These are phyloP conservation scores for Collichthys lucidus DNA, from an alignment of 2,113 vertebrate genomes.

Conservation along the genomic window DNA sequence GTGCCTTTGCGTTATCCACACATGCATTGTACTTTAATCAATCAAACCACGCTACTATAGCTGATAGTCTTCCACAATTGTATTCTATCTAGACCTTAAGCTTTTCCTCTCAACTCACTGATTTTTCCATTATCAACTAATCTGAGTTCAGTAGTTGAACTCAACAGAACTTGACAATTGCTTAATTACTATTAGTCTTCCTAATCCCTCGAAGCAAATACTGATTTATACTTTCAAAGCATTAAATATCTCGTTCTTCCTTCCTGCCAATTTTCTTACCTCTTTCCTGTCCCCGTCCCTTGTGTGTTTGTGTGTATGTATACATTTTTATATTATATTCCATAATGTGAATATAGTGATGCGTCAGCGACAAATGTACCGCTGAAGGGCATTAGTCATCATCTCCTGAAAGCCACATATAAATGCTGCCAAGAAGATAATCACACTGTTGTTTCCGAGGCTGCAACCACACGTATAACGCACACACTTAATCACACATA, in stretches of 20 bases:
- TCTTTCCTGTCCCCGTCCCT: slow-evolving; percentile 25
- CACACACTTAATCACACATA: slow-evolving; percentile 16
- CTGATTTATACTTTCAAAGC: slow-evolving; percentile 62
- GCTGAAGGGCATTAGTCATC: slow-evolving; percentile 62
- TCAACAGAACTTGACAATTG: slow-evolving; percentile 63
- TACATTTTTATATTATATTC: slow-evolving; percentile 35
- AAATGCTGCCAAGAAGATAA: slow-evolving; percentile 49
- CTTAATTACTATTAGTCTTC: slow-evolving; percentile 66
- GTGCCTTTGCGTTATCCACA: background rate
- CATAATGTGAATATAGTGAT: slow-evolving; percentile 53
- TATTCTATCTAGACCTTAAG: background rate
- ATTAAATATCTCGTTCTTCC: slow-evolving; percentile 38
- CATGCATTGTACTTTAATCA: background rate
- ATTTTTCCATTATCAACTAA: slow-evolving; percentile 64
- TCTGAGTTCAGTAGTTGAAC: slow-evolving; percentile 64
- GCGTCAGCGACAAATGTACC: slow-evolving; percentile 52
- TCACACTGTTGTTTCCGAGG: slow-evolving; percentile 31
- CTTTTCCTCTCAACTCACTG: slow-evolving; percentile 6
- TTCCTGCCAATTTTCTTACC: slow-evolving; percentile 26
- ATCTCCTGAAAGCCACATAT: slow-evolving; percentile 55
- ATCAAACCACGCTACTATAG: background rate
- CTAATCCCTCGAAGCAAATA: slow-evolving; percentile 60
- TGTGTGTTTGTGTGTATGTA: slow-evolving; percentile 22
- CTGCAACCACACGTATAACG: background rate
- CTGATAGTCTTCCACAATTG: slow-evolving; percentile 6